Evolutionary conservation across 2,888 invertebrate species (phyloP), one percentile per base, ranked within the genome.

Genomic region (Papilio gigon): DNA sequence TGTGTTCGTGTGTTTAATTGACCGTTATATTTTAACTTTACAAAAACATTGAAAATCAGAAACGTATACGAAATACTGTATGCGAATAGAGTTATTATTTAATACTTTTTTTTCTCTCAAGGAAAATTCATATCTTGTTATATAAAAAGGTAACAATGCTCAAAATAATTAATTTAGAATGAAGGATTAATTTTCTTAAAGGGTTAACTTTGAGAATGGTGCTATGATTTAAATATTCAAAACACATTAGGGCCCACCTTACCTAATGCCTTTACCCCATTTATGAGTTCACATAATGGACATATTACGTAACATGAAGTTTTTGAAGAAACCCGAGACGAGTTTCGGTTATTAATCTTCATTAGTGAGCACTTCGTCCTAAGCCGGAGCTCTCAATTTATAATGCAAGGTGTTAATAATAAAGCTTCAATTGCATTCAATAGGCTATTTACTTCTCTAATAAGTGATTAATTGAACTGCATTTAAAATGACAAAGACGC

Each of bases 341-440:
- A 40, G 64, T 35, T 44, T 25, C 22, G 33, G 59, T 56, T 59
- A 68, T 68, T 68, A 68, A 68, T 68, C 68, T 60, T 68, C 68
- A 64, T 68, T 68, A 64, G 56, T 22, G 25, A 2, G 44, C 59
- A 64, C 64, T 68, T 50, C 63, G 44, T 68, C 44, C 47, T 17
- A 33, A 67, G 63, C 64, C 40, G 44, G n/a, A 68, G 59, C 64
- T 64, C 59, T 64, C 68, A 40, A 64, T 64, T 68, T 59, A 58
- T 64, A 59, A 64, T 59, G 50, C 40, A 59, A 67, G 67, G 67
- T 64, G 68, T 20, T 66, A 35, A 35, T 67, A 67, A 65, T 53
- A 61, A 33, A 58, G n/a, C 47, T 59, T 59, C 44, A 64, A 59
- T 58, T 22, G 47, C 25, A 30, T 58, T 64, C 37, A 59, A 68